These are phyloP conservation scores for Erythrocebus patas DNA, from an alignment of 2,113 vertebrate species.

Conservation along the genomic window DNA sequence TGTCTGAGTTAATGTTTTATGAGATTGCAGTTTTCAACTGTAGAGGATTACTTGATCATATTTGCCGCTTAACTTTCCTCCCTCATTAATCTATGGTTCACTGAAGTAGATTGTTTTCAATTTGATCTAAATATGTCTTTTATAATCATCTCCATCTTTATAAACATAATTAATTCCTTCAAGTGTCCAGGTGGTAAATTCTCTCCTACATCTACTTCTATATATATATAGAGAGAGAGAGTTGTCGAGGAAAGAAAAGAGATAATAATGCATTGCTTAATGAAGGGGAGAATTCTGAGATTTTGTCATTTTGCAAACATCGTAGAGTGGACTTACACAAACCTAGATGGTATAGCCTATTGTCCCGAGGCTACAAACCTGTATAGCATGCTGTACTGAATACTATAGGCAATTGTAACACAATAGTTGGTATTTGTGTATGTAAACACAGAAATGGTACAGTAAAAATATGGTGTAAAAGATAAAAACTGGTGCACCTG, in stretches of 20 bases:
- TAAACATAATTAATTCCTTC: neutral
- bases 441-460: neutral
- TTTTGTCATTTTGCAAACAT: neutral
- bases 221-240: too few species aligned
- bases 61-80: neutral
- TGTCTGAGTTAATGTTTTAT: neutral
- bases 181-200: neutral
- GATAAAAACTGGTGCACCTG: neutral
- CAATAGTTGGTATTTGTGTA: neutral
- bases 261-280: neutral
- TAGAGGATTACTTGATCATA: neutral
- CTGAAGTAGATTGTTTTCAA: slow-evolving; percentile 13
- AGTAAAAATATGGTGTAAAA: neutral
- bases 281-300: neutral
- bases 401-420: neutral
- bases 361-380: neutral
- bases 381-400: neutral
- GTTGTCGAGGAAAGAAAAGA: too few species aligned
- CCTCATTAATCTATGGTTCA: neutral
- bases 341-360: neutral
- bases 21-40: neutral
- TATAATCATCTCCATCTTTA: neutral
- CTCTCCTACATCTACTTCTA: neutral
- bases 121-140: neutral
- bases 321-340: neutral